phyloP scores from a whole-genome alignment of 1,140 invertebrate species.

The Microvelia longipes region DNA sequence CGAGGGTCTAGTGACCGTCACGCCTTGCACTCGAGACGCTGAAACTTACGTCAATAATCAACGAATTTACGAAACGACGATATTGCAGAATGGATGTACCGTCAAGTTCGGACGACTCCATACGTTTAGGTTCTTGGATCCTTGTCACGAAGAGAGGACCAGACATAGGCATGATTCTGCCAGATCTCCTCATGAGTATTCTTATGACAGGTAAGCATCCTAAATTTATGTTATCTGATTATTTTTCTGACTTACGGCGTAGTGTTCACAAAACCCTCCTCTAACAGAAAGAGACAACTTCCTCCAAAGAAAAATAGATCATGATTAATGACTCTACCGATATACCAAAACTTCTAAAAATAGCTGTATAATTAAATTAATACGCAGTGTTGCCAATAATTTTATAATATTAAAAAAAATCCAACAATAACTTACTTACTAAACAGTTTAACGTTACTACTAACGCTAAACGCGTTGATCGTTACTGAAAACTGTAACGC shows the following conservation, averaged over 20 bases:
- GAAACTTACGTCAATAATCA: slow-evolving; percentile 88
- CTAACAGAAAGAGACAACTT: background rate
- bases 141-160: slow-evolving; percentile 66
- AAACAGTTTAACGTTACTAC: too few relatives aligned
- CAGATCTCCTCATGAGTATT: slow-evolving; percentile 38
- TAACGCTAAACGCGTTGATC: too few relatives aligned
- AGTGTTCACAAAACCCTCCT: background rate
- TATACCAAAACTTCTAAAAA: too few relatives aligned
- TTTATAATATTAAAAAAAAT: too few relatives aligned
- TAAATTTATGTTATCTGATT: background rate
- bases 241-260: background rate
- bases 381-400: too few relatives aligned
- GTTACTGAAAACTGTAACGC: too few relatives aligned
- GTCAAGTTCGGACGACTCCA: slow-evolving; percentile 81
- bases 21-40: slow-evolving; percentile 80
- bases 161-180: slow-evolving; percentile 52
- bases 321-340: too few relatives aligned
- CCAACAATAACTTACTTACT: too few relatives aligned
- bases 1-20: slow-evolving; percentile 80
- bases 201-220: slow-evolving; percentile 57
- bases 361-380: too few relatives aligned
- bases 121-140: slow-evolving; percentile 85
- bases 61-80: slow-evolving; percentile 79
- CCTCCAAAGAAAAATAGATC: too few relatives aligned
- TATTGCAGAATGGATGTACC: slow-evolving; percentile 70